Evolutionary conservation across 1,140 invertebrate species (phyloP).

Genomic region (Heterodera schachtii): DNA sequence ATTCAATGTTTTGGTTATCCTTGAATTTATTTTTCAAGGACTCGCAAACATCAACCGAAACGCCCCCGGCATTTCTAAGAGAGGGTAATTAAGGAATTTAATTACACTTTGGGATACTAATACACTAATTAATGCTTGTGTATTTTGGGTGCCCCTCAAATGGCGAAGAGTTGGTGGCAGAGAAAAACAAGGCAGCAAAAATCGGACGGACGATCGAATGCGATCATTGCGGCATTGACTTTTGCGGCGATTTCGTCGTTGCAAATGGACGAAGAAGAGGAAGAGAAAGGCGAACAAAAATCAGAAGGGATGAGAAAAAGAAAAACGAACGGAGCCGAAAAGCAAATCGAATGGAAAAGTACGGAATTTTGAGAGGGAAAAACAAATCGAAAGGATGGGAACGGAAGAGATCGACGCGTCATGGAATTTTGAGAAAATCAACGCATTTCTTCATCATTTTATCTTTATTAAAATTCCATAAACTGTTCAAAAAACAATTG

Average conservation of each 20-base stretch:
- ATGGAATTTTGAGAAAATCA: too few species aligned
- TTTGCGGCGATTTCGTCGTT: conserved; percentile 18
- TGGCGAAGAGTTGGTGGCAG: conserved; percentile 26
- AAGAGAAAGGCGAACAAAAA: not conserved
- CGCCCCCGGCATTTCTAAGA: conserved; percentile 10
- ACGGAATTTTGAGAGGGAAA: conserved; percentile 20
- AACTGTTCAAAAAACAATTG: too few species aligned
- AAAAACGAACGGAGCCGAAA: conserved; percentile 7
- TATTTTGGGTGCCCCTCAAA: conserved; percentile 1
- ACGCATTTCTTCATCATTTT: too few species aligned
- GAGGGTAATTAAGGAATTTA: not conserved
- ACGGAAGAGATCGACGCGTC: not conserved
- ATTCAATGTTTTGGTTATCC: too few species aligned
- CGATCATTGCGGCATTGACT: conserved; percentile 10
- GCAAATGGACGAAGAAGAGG: conserved; percentile 11
- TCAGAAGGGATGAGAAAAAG: not conserved
- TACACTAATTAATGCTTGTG: too few species aligned
- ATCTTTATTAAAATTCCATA: too few species aligned
- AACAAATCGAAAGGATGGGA: not conserved
- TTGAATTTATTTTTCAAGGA: not conserved
- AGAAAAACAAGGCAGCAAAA: not conserved
- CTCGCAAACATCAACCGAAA: conserved; percentile 20
- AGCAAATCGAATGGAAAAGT: conserved; percentile 18
- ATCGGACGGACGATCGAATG: not conserved
- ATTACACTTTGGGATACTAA: too few species aligned